These are phyloP conservation scores for Fragum whitleyi DNA, from an alignment of 2,888 invertebrate genomes.

Conservation along the genomic window DNA sequence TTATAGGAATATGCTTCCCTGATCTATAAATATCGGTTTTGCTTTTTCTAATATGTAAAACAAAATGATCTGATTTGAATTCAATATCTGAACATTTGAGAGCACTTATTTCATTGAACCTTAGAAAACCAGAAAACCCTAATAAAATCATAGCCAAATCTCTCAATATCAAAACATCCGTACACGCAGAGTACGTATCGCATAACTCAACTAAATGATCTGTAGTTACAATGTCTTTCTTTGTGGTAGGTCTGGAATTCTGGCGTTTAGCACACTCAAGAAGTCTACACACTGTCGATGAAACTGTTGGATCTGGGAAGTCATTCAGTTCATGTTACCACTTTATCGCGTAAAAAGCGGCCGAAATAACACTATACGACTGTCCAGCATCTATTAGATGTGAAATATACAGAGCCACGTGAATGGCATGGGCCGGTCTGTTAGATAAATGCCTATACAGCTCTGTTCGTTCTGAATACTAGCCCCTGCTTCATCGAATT, in stretches of 20 bases:
- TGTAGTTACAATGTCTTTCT: slow-evolving; percentile 25
- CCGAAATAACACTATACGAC: slow-evolving; percentile 5
- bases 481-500: neutral
- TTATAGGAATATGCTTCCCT: too few species aligned
- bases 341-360: slow-evolving; percentile 26
- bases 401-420: slow-evolving; percentile 22
- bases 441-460: neutral
- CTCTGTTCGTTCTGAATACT: neutral
- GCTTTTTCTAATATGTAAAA: slow-evolving; percentile 9
- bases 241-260: slow-evolving; percentile 9
- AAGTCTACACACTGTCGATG: slow-evolving; percentile 14
- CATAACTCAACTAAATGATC: slow-evolving; percentile 24
- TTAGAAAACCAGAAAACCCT: slow-evolving; percentile 36
- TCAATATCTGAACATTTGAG: slow-evolving; percentile 26
- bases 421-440: slow-evolving; percentile 26
- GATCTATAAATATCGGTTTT: too few species aligned
- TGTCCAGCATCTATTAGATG: neutral
- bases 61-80: slow-evolving; percentile 24
- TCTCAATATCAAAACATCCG: slow-evolving; percentile 31
- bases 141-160: slow-evolving; percentile 35
- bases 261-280: slow-evolving; percentile 33
- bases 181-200: slow-evolving; percentile 5
- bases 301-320: slow-evolving; percentile 33
- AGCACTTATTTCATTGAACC: slow-evolving; percentile 31
- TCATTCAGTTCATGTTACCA: slow-evolving; percentile 38